Evolutionary conservation across 1,140 invertebrate species (phyloP), one percentile per base, ranked within the genome.

Genomic region (Orchesella cincta): DNA sequence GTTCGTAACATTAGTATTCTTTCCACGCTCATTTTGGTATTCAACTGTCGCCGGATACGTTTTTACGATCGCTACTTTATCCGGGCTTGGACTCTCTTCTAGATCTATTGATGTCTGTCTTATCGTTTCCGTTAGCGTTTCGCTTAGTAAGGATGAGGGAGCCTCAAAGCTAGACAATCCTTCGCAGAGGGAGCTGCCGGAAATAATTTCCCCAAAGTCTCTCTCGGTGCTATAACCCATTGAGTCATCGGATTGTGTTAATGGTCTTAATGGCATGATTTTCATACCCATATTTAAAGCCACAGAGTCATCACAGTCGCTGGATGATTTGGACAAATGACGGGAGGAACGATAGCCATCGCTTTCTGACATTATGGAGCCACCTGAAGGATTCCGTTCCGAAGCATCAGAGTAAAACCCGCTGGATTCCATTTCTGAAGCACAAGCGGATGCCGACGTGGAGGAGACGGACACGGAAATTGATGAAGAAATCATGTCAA

Each of bases 301-400:
- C 14, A 67, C 62, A 29, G 62, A 67, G 29, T 67, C 62, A 67
- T 67, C 62, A 33, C 62, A 67, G 26, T 67, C 62, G 23, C 62
- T 67, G 1, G 62, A 67, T 2, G 62, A 67, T 33, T 67, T 67
- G 26, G 62, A 67, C 29, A 67, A 67, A 33, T 67, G 62, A 31
- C 62, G 62, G 12, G 62, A 67, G n/a, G 28, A 31, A 3, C 62
- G 62, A 14, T 67, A 23, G 2, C 62, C 62, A 67, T 67, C 34
- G 39, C 36, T 39, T 39, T 46, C 70, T 3, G 70, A 73, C 34
- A 46, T 39, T 1, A 73, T 34, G 2, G 73, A 74, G 46, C 73
- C 28, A 52, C 51, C 76, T 0, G 76, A 77, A 23, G 76, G 76
- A 67, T 74, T 77, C 33, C 76, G 73, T 18, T 77, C 76, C 26